Evolutionary conservation across 2,113 vertebrate species (phyloP), one percentile per base, ranked within the genome.

Genomic region (Neotragus pygmaeus): DNA sequence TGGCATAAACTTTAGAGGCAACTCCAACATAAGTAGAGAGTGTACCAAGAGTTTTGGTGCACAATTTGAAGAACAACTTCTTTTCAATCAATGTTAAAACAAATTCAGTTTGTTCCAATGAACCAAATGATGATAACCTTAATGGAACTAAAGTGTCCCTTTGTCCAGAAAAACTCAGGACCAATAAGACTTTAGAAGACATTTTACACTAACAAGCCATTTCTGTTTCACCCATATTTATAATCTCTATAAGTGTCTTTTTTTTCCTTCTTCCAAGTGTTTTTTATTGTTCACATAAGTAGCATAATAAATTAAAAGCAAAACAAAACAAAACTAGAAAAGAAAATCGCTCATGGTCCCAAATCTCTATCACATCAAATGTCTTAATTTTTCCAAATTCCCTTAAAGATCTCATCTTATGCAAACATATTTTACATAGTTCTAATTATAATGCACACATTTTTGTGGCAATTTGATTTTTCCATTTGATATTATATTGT

Each of bases 351-450:
- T 90, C 57, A 60, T 13, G 90, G 51, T 53, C 47, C 23, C 70
- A 91, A 66, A 78, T 93, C 17, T 90, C 39, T 96, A 85, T 88
- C 58, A 81, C 4, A 60, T 28, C 27, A 92, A 93, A 49, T 96
- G 75, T n/a, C 62, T 91, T 57, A 57, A 77, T 60, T 93, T 93
- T 93, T 85, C 28, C 51, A 93, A 85, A 16, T 86, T 94, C 43
- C 49, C 9, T 82, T 73, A 64, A 5, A 64, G 43, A 58, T 75
- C 39, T 95, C 45, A 47, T 78, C 3, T 57, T 73, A 93, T 47
- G 28, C 23, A 97, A 96, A 73, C 43, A 43, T 92, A 70, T 96
- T 95, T 80, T 91, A 92, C 9, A 86, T 70, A 89, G 25, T 87
- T 97, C 75, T 75, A 82, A 89, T 87, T 83, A 87, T 66, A 60